Conservation (phyloP, 30 jellyfish, hydroid and myxozoan genomes). For the Aurelia sp. region DNA sequence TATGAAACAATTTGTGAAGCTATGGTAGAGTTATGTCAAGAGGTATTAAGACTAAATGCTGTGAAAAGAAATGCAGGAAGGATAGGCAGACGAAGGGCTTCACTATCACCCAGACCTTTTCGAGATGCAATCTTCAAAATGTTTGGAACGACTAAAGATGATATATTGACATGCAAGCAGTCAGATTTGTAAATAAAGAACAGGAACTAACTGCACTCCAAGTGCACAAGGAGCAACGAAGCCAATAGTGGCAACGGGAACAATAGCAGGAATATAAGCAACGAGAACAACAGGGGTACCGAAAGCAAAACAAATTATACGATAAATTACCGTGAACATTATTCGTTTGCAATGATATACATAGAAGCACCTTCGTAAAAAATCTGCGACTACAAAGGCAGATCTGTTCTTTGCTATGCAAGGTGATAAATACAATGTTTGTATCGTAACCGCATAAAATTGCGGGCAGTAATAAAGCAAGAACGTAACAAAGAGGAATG, state of each 20-base stretch:
- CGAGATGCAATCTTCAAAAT: constrained; percentile 82
- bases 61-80: constrained; percentile 29
- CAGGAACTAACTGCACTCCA: no score
- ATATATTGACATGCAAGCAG: constrained; percentile 56
- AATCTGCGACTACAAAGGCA: no score
- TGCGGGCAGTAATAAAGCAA: constrained; percentile 43
- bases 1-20: constrained; percentile 73
- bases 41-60: constrained; percentile 39
- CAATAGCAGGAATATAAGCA: no score
- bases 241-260: no score
- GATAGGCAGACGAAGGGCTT: constrained; percentile 72
- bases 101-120: constrained; percentile 84
- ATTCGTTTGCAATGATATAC: no score
- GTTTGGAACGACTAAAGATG: constrained; percentile 83
- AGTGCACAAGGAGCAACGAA: no score
- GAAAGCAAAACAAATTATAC: no score
- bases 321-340: no score
- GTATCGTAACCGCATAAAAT: not conserved
- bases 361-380: no score
- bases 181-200: constrained; percentile 30
- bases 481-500: constrained; percentile 12
- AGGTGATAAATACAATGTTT: no score
- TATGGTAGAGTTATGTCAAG: constrained; percentile 67
- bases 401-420: no score
- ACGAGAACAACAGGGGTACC: no score